phyloP scores from a whole-genome alignment of 2,888 invertebrate species.

The Micoletzkya japonica region DNA sequence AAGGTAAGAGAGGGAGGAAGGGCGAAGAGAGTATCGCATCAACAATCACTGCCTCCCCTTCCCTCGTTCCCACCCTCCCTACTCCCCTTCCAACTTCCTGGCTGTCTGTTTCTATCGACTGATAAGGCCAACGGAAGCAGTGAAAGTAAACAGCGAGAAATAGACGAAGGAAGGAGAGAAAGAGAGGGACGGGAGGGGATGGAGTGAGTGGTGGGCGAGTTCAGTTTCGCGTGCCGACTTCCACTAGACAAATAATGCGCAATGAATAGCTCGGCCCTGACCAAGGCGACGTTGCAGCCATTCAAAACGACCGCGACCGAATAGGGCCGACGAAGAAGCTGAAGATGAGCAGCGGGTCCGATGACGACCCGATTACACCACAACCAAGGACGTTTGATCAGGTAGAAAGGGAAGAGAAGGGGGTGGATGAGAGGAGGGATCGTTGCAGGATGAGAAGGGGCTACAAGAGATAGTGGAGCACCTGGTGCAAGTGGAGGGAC shows the following conservation, averaged over 20 bases:
- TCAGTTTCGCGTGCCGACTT: no score
- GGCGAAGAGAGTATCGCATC: background rate
- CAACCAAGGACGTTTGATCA: slow-evolving; percentile 45
- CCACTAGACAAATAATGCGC: no score
- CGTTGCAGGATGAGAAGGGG: background rate
- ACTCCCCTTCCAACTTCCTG: background rate
- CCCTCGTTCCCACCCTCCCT: background rate
- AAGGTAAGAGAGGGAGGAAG: slow-evolving; percentile 53
- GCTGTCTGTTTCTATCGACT: background rate
- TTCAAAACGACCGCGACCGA: slow-evolving; percentile 62
- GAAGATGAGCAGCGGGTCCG: slow-evolving; percentile 49
- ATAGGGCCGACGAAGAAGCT: slow-evolving; percentile 62
- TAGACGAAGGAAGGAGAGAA: background rate
- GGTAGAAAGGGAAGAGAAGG: slow-evolving; percentile 27
- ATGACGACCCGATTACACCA: slow-evolving; percentile 47
- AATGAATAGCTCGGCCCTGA: background rate
- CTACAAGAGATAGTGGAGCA: slow-evolving; percentile 49
- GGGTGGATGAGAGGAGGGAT: background rate
- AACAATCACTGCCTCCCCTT: background rate
- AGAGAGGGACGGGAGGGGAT: background rate
- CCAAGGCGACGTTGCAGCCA: slow-evolving; percentile 46
- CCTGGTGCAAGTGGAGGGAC: slow-evolving; percentile 51
- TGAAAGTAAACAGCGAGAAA: no score
- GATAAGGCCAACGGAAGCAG: background rate
- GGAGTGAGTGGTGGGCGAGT: no score